Conservation (phyloP, 92 coral and sea anemone genomes). For the Meandrina meandrites region DNA sequence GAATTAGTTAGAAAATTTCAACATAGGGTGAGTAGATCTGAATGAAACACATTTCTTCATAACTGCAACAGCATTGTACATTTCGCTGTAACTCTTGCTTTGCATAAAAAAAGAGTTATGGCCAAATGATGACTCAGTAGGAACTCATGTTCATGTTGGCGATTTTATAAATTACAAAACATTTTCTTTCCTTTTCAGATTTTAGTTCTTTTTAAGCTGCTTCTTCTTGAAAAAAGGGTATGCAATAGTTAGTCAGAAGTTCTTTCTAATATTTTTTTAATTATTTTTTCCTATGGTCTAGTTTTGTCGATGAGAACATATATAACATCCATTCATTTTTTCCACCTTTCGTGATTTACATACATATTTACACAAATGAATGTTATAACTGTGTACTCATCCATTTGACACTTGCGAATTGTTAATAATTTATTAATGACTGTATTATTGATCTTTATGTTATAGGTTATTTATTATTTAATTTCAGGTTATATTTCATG, state of each 20-base stretch:
- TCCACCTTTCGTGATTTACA: too few relatives aligned
- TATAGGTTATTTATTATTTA: background rate
- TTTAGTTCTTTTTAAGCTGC: slow-evolving; percentile 75
- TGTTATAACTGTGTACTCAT: background rate
- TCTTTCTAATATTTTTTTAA: background rate
- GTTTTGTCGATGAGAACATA: background rate
- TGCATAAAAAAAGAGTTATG: too few relatives aligned
- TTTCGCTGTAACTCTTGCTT: too few relatives aligned
- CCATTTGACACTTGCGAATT: background rate
- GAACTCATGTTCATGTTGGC: too few relatives aligned
- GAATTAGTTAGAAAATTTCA: slow-evolving; percentile 67
- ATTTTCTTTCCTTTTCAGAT: slow-evolving; percentile 49
- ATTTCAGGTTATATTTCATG: slow-evolving; percentile 73
- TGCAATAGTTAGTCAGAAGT: background rate
- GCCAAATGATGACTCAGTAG: too few relatives aligned
- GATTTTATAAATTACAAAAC: too few relatives aligned
- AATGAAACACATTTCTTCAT: too few relatives aligned
- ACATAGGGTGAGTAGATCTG: slow-evolving; percentile 70
- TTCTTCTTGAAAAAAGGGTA: slow-evolving; percentile 84
- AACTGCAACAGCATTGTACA: too few relatives aligned
- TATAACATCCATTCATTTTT: too few relatives aligned
- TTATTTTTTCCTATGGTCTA: background rate
- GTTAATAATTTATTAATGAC: too few relatives aligned
- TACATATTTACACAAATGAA: too few relatives aligned
- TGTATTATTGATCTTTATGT: background rate